Percentiles rank a stretch among this genome's conserved stretches.
phyloP scores from a whole-genome alignment of 2,888 invertebrate genomes.

The Coenonympha glycerion region DNA sequence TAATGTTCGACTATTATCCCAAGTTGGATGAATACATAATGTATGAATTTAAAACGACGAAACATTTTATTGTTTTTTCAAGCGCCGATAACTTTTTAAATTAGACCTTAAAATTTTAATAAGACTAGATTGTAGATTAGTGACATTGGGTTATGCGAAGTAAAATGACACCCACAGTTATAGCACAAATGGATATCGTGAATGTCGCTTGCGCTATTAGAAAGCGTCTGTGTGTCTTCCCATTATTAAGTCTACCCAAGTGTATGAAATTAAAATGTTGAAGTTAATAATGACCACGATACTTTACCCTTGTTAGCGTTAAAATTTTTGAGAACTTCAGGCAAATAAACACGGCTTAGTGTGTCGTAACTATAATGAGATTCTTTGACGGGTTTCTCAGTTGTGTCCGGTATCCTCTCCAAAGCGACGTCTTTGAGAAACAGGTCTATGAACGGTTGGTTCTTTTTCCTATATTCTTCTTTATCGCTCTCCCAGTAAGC shows the following conservation, averaged over 20 bases:
- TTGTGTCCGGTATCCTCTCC: conserved; percentile 61
- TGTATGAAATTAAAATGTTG: conserved; percentile 30
- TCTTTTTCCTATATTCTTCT: conserved; percentile 45
- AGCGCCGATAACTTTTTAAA: not conserved
- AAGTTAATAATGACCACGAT: conserved; percentile 41
- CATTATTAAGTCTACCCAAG: conserved; percentile 22
- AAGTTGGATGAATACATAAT: not conserved
- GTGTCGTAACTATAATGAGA: conserved; percentile 64
- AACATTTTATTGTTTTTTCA: not conserved
- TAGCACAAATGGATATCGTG: conserved; percentile 8
- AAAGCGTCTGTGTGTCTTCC: conserved; percentile 69
- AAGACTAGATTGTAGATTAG: no score
- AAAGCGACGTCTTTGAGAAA: conserved; percentile 53
- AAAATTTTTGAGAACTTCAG: conserved; percentile 50
- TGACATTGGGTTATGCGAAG: no score
- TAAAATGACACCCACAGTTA: conserved; percentile 3
- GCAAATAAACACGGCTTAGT: conserved; percentile 50
- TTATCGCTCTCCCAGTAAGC: conserved; percentile 70
- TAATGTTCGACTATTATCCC: not conserved
- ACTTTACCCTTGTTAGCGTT: conserved; percentile 63
- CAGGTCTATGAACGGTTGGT: conserved; percentile 59
- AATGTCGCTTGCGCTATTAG: conserved; percentile 27
- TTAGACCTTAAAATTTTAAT: not conserved
- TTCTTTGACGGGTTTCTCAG: conserved; percentile 60
- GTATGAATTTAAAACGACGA: not conserved